Base-by-base conservation (phyloP, 2,113 vertebrate species). In the Morone chrysops region DNA sequence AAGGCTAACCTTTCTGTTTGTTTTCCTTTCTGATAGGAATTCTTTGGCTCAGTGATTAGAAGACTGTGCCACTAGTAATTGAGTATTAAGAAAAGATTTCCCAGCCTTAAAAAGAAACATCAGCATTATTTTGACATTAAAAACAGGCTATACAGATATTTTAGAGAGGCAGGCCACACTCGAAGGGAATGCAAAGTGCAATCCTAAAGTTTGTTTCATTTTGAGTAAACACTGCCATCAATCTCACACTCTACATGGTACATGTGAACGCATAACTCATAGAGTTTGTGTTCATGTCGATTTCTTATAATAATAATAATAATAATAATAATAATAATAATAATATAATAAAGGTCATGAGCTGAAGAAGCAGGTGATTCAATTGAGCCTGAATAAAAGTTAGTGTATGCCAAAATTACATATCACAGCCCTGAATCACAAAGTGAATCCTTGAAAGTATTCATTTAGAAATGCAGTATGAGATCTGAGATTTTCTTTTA, bases 1-100 rank as follows among this genome's bases (percentile, higher is more conserved):
- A 4, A 51, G 73, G 80, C 54, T 18, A 61, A 45, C n/a, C 38
- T 43, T 25, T 47, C 47, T 36, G 25, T 75, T 83, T 83, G 8
- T 83, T 80, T 79, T 75, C 2, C 36, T 75, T 61, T 45, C 43
- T 41, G 20, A 38, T 50, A 70, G 8, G 61, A 79, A 77, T 56
- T 31, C 54, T 70, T 67, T 20, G 25, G 63, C 50, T 72, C 38
- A 71, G 74, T 10, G 1, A 6, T 38, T 31, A 4, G 8, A 56
- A 59, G 56, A 71, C 51, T 36, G 31, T 16, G 22, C 36, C 10
- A 48, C 6, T 18, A 80, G 67, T 63, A 11, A 25, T 20, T 47
- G 60, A 56, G 4, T 3, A 6, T 20, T 17, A 48, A 53, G 20
- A 20, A 63, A 36, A 18, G 20, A 6, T 31, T 31, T 31, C 31